Percentiles rank a stretch among this genome's conserved stretches.
Evolutionary conservation across 2,888 invertebrate genomes (phyloP).

Genomic region (Cephalotes varians): DNA sequence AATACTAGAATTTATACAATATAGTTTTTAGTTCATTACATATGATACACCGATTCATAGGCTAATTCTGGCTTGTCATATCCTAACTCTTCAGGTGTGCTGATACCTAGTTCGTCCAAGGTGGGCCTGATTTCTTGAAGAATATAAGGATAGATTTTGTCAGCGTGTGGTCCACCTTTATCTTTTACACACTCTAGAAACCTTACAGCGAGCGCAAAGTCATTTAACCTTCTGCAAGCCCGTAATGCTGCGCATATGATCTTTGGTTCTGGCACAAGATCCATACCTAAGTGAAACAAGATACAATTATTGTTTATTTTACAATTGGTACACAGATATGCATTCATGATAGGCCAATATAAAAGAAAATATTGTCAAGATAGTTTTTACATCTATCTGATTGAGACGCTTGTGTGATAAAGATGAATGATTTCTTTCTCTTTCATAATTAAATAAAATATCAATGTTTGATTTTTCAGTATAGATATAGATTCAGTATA

Average conservation of each 20-base stretch:
- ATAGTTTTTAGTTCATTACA: constrained; percentile 84
- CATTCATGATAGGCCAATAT: neutral
- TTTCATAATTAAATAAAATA: neutral
- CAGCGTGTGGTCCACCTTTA: constrained; percentile 92
- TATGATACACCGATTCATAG: constrained; percentile 91
- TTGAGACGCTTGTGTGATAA: neutral
- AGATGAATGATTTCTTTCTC: neutral
- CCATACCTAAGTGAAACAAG: constrained; percentile 88
- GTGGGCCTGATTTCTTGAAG: constrained; percentile 97
- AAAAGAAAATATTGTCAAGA: neutral
- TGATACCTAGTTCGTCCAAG: constrained; percentile 96
- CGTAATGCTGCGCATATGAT: constrained; percentile 94
- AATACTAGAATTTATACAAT: constrained; percentile 63
- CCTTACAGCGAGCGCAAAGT: constrained; percentile 96
- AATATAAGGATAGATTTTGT: constrained; percentile 95
- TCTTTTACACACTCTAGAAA: constrained; percentile 96
- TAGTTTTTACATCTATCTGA: neutral
- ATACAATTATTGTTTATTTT: neutral
- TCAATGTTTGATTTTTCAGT: neutral
- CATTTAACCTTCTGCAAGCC: constrained; percentile 97
- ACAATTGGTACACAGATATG: neutral
- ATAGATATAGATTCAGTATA: no score
- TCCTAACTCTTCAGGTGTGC: constrained; percentile 97
- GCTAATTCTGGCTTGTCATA: constrained; percentile 99
- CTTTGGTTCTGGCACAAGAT: constrained; percentile 96